phyloP scores from a whole-genome alignment of 2,797 vertebrate genomes.

The Aplochiton taeniatus region DNA sequence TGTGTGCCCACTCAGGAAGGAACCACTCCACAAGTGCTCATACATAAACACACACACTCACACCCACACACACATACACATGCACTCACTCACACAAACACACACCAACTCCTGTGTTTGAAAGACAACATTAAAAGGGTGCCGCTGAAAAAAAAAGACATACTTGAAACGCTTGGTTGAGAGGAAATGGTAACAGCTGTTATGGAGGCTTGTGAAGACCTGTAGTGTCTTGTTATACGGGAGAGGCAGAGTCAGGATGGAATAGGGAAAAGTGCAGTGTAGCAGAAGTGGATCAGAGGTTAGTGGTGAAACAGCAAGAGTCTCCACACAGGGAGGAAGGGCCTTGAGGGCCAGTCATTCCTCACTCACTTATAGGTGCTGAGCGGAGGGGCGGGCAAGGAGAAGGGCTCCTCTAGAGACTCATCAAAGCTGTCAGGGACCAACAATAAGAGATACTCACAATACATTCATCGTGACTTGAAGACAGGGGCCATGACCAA shows the following conservation, averaged over 20 bases:
- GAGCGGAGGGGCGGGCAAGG: slow-evolving; percentile 72
- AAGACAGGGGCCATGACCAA: slow-evolving; percentile 1
- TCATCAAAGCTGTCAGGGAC: slow-evolving; percentile 79
- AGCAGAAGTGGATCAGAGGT: slow-evolving; percentile 44
- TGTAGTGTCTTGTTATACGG: slow-evolving; percentile 39
- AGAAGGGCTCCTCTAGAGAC: slow-evolving; percentile 74
- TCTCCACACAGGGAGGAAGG: slow-evolving; percentile 17
- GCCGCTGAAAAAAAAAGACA: slow-evolving; percentile 5
- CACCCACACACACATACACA: slow-evolving; percentile 41
- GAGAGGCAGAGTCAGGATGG: slow-evolving; percentile 7
- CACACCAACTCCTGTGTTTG: slow-evolving; percentile 51
- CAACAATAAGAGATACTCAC: slow-evolving; percentile 66
- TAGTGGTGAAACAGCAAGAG: slow-evolving; percentile 64
- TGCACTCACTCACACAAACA: slow-evolving; percentile 45
- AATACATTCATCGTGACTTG: slow-evolving; percentile 8
- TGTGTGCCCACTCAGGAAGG: slow-evolving; percentile 44
- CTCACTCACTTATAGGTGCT: slow-evolving; percentile 83
- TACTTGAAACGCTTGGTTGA: slow-evolving; percentile 26
- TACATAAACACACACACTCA: slow-evolving; percentile 23
- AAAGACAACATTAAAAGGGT: slow-evolving; percentile 47
- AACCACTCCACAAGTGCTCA: slow-evolving; percentile 52
- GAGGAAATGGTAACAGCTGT: slow-evolving; percentile 32
- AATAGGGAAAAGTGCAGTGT: slow-evolving; percentile 26
- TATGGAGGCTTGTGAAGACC: slow-evolving; percentile 32
- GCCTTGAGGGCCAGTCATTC: slow-evolving; percentile 22